A percentile compares a stretch with the other conserved stretches of the same genome.
Evolutionary conservation across 2,797 vertebrate species (phyloP).

Genomic region (Steatocranus sp.): DNA sequence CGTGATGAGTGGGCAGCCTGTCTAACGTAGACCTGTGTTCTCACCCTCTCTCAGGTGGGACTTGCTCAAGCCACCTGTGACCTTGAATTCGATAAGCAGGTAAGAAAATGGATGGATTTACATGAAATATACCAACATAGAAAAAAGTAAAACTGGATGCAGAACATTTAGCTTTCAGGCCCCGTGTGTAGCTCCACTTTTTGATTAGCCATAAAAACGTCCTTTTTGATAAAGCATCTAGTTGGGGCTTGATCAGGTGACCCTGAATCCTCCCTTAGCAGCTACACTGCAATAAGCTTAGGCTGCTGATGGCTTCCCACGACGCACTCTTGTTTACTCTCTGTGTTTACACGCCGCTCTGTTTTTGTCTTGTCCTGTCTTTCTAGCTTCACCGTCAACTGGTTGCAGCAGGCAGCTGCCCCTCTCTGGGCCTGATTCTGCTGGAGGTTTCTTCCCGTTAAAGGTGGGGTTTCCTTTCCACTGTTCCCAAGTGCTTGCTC

Average conservation of each 20-base stretch:
- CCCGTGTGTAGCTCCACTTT: fast-evolving
- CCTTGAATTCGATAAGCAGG: neutral
- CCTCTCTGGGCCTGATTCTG: neutral
- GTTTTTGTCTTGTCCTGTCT: neutral
- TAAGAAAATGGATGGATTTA: neutral
- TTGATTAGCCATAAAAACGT: neutral
- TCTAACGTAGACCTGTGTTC: neutral
- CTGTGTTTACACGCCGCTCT: neutral
- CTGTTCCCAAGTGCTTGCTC: neutral
- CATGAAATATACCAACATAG: neutral
- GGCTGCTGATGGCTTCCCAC: neutral
- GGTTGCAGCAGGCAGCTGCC: fast-evolving
- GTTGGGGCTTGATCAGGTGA: no score
- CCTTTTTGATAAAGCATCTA: neutral
- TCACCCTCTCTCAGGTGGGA: neutral
- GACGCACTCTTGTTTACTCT: neutral
- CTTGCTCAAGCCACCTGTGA: neutral
- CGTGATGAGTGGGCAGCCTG: neutral
- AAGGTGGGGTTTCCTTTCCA: fast-evolving
- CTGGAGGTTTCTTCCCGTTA: fast-evolving
- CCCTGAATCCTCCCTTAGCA: neutral
- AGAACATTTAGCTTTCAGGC: neutral
- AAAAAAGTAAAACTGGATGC: neutral
- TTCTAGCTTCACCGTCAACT: fast-evolving
- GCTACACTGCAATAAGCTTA: neutral